Percentiles rank a stretch among this genome's conserved stretches.
Evolutionary conservation across 2,888 invertebrate species (phyloP).

Genomic region (Mechanitis messenoides): DNA sequence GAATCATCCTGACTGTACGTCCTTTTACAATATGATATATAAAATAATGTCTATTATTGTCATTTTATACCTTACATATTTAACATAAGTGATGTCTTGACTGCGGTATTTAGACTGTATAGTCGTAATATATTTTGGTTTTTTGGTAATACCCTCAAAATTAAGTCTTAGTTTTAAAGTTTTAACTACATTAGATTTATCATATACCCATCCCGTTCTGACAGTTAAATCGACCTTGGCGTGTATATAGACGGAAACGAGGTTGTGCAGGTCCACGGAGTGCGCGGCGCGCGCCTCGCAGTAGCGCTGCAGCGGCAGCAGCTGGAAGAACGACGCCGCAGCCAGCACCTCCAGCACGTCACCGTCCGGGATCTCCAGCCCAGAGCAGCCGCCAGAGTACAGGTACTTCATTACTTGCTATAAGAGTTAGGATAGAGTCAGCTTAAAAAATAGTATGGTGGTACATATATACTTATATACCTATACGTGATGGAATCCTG

Average conservation of each 20-base stretch:
- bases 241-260: constrained; percentile 94
- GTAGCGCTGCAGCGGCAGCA: constrained; percentile 88
- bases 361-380: constrained; percentile 84
- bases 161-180: neutral
- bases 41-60: no score
- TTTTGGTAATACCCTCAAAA: no score
- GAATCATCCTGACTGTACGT: no score
- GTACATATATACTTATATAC: no score
- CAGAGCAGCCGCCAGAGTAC: constrained; percentile 91
- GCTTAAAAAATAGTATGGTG: no score
- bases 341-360: constrained; percentile 93
- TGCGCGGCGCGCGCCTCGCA: constrained; percentile 91
- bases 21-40: no score
- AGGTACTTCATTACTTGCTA: constrained; percentile 95
- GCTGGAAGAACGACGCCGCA: constrained; percentile 93
- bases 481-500: no score
- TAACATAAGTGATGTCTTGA: no score
- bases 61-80: no score
- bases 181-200: neutral
- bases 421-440: constrained; percentile 32
- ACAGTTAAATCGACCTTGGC: constrained; percentile 81
- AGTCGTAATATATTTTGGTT: no score
- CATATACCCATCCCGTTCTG: neutral
- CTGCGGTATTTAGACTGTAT: no score
- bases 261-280: constrained; percentile 90